Evolutionary conservation across 2,888 invertebrate genomes (phyloP).

Genomic region (Polia nebulosa): DNA sequence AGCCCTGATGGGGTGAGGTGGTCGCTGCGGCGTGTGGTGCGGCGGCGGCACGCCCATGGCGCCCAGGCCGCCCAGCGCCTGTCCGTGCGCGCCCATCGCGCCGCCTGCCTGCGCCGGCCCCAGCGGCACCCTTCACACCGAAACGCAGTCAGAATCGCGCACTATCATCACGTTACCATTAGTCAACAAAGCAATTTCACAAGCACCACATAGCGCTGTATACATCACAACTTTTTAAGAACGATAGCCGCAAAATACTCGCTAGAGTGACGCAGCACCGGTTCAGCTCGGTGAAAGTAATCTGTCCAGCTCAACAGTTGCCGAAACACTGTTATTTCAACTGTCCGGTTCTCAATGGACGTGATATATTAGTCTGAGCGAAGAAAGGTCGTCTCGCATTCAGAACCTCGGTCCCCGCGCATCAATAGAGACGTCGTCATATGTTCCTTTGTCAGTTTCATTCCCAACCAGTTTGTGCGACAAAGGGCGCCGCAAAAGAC

Average conservation of each 20-base stretch:
- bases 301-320: conserved; percentile 59
- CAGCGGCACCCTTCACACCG: conserved; percentile 82
- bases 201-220: conserved; percentile 40
- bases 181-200: conserved; percentile 43
- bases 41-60: conserved; percentile 79
- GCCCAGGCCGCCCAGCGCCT: conserved; percentile 79
- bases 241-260: conserved; percentile 19
- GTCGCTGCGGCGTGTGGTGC: conserved; percentile 74
- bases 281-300: conserved; percentile 58
- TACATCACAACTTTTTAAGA: conserved; percentile 52
- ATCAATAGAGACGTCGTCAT: conserved; percentile 87
- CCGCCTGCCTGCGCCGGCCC: conserved; percentile 81
- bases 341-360: conserved; percentile 79
- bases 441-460: conserved; percentile 81
- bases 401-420: conserved; percentile 73
- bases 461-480: conserved; percentile 84
- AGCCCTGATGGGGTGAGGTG: conserved; percentile 84
- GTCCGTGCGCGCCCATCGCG: conserved; percentile 80
- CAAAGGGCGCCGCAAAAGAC: conserved; percentile 89
- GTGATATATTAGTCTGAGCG: conserved; percentile 82
- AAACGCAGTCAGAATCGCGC: conserved; percentile 59
- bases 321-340: conserved; percentile 82
- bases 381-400: conserved; percentile 77
- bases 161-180: conserved; percentile 42
- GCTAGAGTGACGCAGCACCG: conserved; percentile 21